Base-by-base conservation (phyloP, 2,113 vertebrate genomes). In the Acinonyx jubatus region DNA sequence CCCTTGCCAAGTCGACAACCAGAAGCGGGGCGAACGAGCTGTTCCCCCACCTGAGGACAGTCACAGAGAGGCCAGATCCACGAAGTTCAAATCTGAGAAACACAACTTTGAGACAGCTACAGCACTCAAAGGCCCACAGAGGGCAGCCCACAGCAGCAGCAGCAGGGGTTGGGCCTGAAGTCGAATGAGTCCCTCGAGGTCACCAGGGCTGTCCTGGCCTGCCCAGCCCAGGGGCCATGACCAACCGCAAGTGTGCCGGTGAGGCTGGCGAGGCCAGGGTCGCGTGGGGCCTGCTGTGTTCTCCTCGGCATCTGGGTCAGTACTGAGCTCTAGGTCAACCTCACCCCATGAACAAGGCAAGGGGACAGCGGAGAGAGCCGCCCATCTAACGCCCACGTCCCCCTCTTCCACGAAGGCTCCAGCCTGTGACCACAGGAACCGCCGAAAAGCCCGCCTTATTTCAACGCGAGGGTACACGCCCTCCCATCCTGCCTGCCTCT, bases 301-400 rank as follows among this genome's bases (percentile, higher is more conserved):
- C 45, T 52, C 41, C 3, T 31, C 2, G 21, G 27, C 1, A 0
- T 5, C 63, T 21, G 7, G 41, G 55, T 33, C 41, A 25, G 12
- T 0, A 0, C 3, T 11, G 69, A 23, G 55, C 25, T 10, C 31
- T 16, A 21, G 29, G 48, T 15, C 25, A 3, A 33, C 16, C 23
- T 29, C 4, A 4, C 36, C 14, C 7, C 1, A 6, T 12, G 21
- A 41, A 11, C 3, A 0, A 36, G 8, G 7, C 18, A 2, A 18
- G 15, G 48, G 19, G 5, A 31, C n/a, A 65, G 12, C 57, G 4
- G 15, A 50, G 4, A 23, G 0, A 1, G 18, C 1, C 8, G 5
- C n/a, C 6, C 11, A 31, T 10, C 2, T 11, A 16, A 36, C 3
- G 4, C 0, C 57, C 69, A 14, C 0, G 0, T 7, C 9, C 45